Conservation (phyloP, 2,113 vertebrate species). For the human region GRCh38 chrX:82346001-82346500, state of each 20-base stretch:
- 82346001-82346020: not conserved
- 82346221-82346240: not conserved
- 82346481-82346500: not conserved
- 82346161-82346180: not conserved
- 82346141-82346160: not conserved
- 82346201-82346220: not conserved
- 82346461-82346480: not conserved
- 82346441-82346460: not conserved
- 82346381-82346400: not conserved
- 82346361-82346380: not conserved
- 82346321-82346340: not conserved
- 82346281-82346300: not conserved
- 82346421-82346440: not conserved
- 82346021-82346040: not conserved
- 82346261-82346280: not conserved
- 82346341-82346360: not conserved
- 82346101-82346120: not conserved
- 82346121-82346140: not conserved
- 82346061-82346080: not conserved
- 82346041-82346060: not conserved
- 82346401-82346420: not conserved
- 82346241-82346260: not conserved
- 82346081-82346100: not conserved
- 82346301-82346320: not conserved
- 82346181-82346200: not conserved